Percentiles rank a stretch among this genome's conserved stretches.
These are phyloP conservation scores for Cardiocondyla obscurior DNA, from an alignment of 1,140 invertebrate species.

Conservation along the genomic window DNA sequence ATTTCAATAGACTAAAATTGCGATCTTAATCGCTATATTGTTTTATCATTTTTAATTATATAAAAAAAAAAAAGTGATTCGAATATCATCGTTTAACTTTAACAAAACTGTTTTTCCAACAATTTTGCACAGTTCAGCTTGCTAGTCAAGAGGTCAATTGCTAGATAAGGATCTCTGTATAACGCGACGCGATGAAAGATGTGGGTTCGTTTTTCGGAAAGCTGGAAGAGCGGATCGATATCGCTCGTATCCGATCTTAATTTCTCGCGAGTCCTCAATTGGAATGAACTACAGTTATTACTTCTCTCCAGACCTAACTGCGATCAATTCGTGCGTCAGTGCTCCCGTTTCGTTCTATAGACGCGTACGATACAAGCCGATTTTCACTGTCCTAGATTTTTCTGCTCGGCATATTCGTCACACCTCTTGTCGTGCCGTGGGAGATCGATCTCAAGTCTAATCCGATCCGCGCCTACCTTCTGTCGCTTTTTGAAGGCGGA, in stretches of 20 bases:
- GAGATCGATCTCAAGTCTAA: slow-evolving; percentile 31
- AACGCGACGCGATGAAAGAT: neutral
- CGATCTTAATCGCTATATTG: too few relatives aligned
- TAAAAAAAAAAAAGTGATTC: too few relatives aligned
- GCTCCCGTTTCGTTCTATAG: slow-evolving; percentile 66
- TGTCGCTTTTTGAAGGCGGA: neutral
- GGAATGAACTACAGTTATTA: slow-evolving; percentile 30
- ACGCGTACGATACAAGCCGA: slow-evolving; percentile 49
- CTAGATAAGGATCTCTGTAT: neutral
- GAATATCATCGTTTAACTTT: too few relatives aligned
- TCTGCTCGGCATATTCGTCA: slow-evolving; percentile 48
- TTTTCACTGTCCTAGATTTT: slow-evolving; percentile 75
- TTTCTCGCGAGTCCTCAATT: slow-evolving; percentile 15
- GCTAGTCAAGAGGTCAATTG: too few relatives aligned
- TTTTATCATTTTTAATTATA: too few relatives aligned
- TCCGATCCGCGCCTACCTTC: neutral
- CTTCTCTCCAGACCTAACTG: slow-evolving; percentile 33
- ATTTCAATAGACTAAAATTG: too few relatives aligned
- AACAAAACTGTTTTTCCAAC: too few relatives aligned
- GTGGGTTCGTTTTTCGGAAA: neutral
- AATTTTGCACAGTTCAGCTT: too few relatives aligned
- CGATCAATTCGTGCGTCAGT: slow-evolving; percentile 48
- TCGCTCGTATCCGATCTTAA: slow-evolving; percentile 6
- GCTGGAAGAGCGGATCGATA: neutral
- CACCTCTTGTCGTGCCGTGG: neutral